Conservation (phyloP, 2,113 vertebrate species). For the Neopipo cinnamomea region DNA sequence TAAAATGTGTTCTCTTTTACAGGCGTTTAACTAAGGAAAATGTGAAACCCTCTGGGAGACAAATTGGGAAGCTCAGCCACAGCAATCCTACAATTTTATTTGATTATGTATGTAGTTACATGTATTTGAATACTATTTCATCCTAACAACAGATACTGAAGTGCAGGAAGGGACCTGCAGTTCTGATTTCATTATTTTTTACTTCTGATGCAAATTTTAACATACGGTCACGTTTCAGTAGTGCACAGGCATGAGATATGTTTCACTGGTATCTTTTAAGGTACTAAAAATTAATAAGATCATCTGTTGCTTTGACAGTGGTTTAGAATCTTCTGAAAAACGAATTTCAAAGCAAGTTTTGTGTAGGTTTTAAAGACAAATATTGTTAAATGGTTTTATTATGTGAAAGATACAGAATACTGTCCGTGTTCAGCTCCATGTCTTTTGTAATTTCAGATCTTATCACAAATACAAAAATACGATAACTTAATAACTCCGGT, state of each 20-base stretch:
- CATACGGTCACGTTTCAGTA: not conserved
- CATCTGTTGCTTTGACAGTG: not conserved
- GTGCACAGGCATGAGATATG: not conserved
- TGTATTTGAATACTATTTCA: not conserved
- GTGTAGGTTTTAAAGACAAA: not conserved
- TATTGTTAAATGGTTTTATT: not conserved
- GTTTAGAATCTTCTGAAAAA: not conserved
- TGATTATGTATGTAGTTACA: constrained; percentile 89
- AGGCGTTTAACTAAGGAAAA: constrained; percentile 99
- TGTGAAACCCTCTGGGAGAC: constrained; percentile 97
- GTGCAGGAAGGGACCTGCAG: not conserved
- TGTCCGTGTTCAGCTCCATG: not conserved
- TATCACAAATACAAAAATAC: constrained; percentile 98
- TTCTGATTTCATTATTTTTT: not conserved
- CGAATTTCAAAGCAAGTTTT: not conserved
- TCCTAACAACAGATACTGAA: not conserved
- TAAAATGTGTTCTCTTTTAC: constrained; percentile 21
- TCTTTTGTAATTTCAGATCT: constrained; percentile 80
- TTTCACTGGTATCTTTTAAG: not conserved
- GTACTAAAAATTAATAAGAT: not conserved
- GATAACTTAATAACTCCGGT: constrained; percentile 97
- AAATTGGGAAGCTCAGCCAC: constrained; percentile 98
- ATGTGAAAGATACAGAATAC: not conserved
- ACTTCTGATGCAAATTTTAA: not conserved
- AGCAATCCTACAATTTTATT: constrained; percentile 99